Evolutionary conservation across 2,888 invertebrate genomes (phyloP).

Genomic region (Hypena proboscidalis): DNA sequence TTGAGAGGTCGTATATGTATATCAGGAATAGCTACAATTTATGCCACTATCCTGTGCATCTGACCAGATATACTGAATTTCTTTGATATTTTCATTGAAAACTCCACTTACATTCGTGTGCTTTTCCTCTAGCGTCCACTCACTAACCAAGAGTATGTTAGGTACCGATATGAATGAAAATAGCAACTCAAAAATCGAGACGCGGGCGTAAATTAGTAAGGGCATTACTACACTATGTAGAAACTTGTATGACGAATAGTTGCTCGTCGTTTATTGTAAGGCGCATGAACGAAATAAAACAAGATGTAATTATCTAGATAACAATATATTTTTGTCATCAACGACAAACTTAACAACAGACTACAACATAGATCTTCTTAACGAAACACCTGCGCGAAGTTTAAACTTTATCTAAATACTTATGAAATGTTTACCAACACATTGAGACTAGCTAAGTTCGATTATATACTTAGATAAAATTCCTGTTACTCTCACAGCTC

Average conservation of each 20-base stretch:
- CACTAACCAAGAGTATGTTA: no score
- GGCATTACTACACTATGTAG: no score
- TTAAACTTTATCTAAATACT: constrained; percentile 54
- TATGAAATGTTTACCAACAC: constrained; percentile 63
- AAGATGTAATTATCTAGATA: constrained; percentile 74
- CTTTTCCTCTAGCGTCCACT: no score
- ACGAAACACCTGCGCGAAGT: constrained; percentile 70
- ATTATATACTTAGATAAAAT: constrained; percentile 44
- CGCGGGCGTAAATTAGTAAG: no score
- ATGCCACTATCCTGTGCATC: no score
- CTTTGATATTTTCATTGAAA: no score
- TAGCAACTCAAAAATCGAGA: no score
- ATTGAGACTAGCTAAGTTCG: constrained; percentile 52
- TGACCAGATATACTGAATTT: no score
- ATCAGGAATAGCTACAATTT: no score
- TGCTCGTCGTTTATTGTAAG: not conserved
- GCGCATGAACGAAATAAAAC: constrained; percentile 47
- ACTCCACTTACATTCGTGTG: no score
- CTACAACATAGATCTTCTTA: constrained; percentile 82
- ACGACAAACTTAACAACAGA: constrained; percentile 85
- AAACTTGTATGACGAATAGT: not conserved
- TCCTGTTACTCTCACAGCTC: constrained; percentile 47
- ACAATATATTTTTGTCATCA: constrained; percentile 85
- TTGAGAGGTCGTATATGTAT: no score
- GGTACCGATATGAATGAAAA: not conserved